Conservation (phyloP, 2,888 invertebrate species). For the Diabrotica balteata region DNA sequence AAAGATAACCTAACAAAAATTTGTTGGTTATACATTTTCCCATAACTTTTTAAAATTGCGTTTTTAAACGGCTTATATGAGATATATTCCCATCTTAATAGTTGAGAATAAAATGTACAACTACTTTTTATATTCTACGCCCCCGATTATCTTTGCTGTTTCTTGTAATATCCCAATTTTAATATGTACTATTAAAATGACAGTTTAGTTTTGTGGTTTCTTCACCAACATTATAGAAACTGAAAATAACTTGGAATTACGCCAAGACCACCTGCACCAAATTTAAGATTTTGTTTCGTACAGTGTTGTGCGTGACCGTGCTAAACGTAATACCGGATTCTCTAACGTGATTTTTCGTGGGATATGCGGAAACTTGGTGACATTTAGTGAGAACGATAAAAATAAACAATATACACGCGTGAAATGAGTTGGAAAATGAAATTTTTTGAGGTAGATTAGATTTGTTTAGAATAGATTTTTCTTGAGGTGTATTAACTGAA, state of each 20-base stretch:
- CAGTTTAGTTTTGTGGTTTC: constrained; percentile 6
- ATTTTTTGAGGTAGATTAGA: constrained; percentile 30
- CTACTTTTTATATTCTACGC: too few species aligned
- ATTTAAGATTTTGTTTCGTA: constrained; percentile 40
- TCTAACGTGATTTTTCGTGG: neutral
- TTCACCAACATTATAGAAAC: constrained; percentile 20
- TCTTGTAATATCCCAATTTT: too few species aligned
- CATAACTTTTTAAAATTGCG: too few species aligned
- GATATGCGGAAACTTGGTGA: constrained; percentile 13
- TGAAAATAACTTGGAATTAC: constrained; percentile 50
- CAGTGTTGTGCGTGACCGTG: constrained; percentile 29
- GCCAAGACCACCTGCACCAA: constrained; percentile 49
- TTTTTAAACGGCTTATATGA: too few species aligned
- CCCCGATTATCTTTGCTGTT: too few species aligned
- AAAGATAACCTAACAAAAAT: too few species aligned
- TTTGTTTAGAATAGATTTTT: neutral
- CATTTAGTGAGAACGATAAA: constrained; percentile 5
- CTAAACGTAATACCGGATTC: constrained; percentile 20
- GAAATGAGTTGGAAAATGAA: constrained; percentile 34
- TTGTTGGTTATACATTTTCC: too few species aligned
- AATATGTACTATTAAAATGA: constrained; percentile 26
- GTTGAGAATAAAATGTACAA: too few species aligned
- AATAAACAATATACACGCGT: constrained; percentile 7
- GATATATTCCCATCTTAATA: too few species aligned
- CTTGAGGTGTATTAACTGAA: too few species aligned